Conservation (phyloP, 2,888 invertebrate species). For the Eupithecia centaureata region DNA sequence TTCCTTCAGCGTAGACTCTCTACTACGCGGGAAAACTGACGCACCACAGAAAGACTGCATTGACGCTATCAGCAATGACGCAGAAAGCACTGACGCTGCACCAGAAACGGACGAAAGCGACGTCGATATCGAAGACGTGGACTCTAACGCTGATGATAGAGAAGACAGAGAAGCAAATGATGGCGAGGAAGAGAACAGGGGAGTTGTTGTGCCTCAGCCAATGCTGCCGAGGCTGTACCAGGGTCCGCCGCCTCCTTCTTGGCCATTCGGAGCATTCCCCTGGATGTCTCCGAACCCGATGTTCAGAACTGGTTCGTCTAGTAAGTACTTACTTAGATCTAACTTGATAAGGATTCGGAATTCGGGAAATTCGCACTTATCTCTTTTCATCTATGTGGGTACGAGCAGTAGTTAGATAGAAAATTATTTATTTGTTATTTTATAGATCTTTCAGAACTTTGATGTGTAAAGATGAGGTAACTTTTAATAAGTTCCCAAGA, state of each 20-base stretch:
- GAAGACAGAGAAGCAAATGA: constrained; percentile 76
- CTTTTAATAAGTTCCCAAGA: no score
- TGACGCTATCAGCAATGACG: constrained; percentile 72
- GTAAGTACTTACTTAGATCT: constrained; percentile 69
- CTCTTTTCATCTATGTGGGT: constrained; percentile 37
- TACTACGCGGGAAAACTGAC: constrained; percentile 76
- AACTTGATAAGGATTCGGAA: constrained; percentile 34
- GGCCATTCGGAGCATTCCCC: constrained; percentile 87
- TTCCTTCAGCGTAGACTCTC: constrained; percentile 89
- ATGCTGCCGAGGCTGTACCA: constrained; percentile 85
- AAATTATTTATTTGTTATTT: no score
- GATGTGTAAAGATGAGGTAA: no score
- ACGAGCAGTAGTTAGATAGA: constrained; percentile 32
- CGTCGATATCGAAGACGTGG: constrained; percentile 79
- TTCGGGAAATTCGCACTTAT: constrained; percentile 33
- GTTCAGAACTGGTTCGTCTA: constrained; percentile 84
- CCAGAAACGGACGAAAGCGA: constrained; percentile 77
- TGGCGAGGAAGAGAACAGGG: constrained; percentile 76
- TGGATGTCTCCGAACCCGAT: constrained; percentile 86
- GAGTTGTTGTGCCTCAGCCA: constrained; percentile 88
- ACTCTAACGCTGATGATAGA: constrained; percentile 73
- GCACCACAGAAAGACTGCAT: constrained; percentile 60
- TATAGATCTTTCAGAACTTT: no score
- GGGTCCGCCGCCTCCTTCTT: constrained; percentile 79
- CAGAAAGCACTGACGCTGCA: constrained; percentile 69